Evolutionary conservation across 1,140 invertebrate species (phyloP).

Genomic region (Pygmarrhopalites habei): DNA sequence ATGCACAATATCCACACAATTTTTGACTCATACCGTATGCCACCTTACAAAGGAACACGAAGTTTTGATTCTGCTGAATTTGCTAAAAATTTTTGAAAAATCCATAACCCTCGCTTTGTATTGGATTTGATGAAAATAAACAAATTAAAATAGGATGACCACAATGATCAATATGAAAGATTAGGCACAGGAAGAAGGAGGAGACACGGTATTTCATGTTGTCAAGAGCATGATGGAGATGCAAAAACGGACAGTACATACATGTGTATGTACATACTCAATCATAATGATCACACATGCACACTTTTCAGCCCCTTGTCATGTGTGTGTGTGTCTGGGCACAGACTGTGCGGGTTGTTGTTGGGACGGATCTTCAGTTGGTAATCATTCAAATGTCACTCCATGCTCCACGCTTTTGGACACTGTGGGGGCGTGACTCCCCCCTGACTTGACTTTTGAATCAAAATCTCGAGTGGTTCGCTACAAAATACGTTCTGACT

Average conservation of each 20-base stretch:
- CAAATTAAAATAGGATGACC: too few species aligned
- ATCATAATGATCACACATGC: neutral
- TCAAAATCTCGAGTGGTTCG: too few species aligned
- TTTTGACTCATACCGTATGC: neutral
- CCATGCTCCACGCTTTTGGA: slow-evolving; percentile 3
- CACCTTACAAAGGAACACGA: neutral
- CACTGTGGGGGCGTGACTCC: too few species aligned
- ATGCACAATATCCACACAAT: neutral
- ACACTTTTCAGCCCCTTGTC: neutral
- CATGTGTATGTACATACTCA: neutral
- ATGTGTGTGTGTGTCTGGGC: neutral
- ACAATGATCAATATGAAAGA: too few species aligned
- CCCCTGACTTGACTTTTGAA: too few species aligned
- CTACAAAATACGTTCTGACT: too few species aligned
- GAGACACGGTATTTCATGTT: too few species aligned
- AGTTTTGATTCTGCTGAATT: too few species aligned
- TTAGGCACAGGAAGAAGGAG: too few species aligned
- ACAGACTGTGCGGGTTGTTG: neutral
- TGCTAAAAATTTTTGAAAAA: too few species aligned
- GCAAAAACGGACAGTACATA: neutral
- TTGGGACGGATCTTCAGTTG: neutral
- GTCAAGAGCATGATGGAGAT: neutral
- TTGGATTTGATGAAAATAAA: too few species aligned
- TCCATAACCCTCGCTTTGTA: too few species aligned
- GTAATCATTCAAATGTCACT: neutral